phyloP scores from a whole-genome alignment of 2,797 vertebrate species.

The Bovichtus diacanthus region DNA sequence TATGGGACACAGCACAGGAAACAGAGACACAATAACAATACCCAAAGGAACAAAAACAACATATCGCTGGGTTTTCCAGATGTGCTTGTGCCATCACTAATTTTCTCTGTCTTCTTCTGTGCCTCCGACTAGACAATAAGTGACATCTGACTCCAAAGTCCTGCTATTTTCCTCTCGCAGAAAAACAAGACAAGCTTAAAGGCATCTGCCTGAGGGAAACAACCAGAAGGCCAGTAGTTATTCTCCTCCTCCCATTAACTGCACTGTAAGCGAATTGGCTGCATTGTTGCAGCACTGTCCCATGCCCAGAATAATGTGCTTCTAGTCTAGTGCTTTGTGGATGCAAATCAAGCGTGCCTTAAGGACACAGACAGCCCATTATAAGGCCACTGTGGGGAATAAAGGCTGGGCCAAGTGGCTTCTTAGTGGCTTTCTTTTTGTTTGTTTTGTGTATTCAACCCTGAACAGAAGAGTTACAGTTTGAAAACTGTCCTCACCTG shows the following conservation, averaged over 20 bases:
- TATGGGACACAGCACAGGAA: constrained; percentile 33
- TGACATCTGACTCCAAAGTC: constrained; percentile 44
- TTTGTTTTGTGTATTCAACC: constrained; percentile 45
- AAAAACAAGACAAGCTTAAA: constrained; percentile 27
- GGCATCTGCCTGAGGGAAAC: constrained; percentile 35
- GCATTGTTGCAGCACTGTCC: constrained; percentile 62
- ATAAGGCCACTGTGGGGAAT: constrained; percentile 60
- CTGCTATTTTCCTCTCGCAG: constrained; percentile 11
- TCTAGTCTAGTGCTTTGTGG: constrained; percentile 55
- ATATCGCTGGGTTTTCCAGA: constrained; percentile 46
- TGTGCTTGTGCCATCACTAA: constrained; percentile 39
- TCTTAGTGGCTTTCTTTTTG: constrained; percentile 36
- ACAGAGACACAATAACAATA: constrained; percentile 30
- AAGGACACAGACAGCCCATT: constrained; percentile 74
- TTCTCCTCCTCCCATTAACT: constrained; percentile 73
- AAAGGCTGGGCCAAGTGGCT: constrained; percentile 59
- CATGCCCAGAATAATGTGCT: constrained; percentile 59
- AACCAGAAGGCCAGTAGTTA: constrained; percentile 53
- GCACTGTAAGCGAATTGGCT: constrained; percentile 57
- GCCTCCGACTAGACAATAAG: constrained; percentile 25
- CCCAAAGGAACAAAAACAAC: constrained; percentile 26
- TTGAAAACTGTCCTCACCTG: not conserved
- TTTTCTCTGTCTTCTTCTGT: constrained; percentile 8
- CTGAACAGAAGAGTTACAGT: constrained; percentile 10
- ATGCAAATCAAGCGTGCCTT: constrained; percentile 72